Evolutionary conservation across 2,113 vertebrate genomes (phyloP).

Genomic region (Callaeas wilsoni): DNA sequence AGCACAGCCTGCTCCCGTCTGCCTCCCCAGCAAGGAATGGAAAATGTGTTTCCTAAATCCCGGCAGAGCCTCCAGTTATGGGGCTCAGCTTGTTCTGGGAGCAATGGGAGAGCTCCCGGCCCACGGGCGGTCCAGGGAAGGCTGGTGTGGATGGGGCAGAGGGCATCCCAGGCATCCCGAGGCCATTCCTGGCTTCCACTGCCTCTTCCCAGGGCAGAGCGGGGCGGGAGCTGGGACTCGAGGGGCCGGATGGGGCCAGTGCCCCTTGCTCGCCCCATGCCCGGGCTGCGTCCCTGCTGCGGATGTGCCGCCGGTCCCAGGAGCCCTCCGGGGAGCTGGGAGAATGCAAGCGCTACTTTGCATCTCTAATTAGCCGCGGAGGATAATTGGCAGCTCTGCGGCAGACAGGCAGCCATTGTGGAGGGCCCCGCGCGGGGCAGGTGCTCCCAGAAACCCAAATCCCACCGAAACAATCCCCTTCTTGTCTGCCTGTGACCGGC

Average conservation of each 20-base stretch:
- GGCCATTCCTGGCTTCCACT: neutral
- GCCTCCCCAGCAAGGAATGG: neutral
- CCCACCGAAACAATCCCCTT: constrained; percentile 46
- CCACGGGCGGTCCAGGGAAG: fast-evolving
- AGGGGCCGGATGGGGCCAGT: fast-evolving
- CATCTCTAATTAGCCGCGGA: constrained; percentile 54
- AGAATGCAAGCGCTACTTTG: constrained; percentile 38
- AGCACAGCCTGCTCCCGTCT: neutral
- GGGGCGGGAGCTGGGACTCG: neutral
- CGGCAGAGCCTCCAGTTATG: fast-evolving
- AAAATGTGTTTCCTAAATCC: neutral
- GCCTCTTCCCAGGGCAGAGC: neutral
- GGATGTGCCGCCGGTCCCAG: neutral
- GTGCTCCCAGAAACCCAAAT: constrained; percentile 51
- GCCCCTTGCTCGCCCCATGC: neutral
- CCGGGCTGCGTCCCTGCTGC: neutral
- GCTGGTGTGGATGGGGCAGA: neutral
- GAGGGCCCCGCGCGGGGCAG: constrained; percentile 23
- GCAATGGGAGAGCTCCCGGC: neutral
- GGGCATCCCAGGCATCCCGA: neutral
- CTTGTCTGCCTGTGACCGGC: constrained; percentile 40
- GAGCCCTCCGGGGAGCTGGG: neutral
- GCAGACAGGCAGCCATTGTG: constrained; percentile 63
- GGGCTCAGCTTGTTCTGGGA: neutral
- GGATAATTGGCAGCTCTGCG: constrained; percentile 54